phyloP scores from a whole-genome alignment of 2,113 vertebrate genomes.

The Takifugu bimaculatus region DNA sequence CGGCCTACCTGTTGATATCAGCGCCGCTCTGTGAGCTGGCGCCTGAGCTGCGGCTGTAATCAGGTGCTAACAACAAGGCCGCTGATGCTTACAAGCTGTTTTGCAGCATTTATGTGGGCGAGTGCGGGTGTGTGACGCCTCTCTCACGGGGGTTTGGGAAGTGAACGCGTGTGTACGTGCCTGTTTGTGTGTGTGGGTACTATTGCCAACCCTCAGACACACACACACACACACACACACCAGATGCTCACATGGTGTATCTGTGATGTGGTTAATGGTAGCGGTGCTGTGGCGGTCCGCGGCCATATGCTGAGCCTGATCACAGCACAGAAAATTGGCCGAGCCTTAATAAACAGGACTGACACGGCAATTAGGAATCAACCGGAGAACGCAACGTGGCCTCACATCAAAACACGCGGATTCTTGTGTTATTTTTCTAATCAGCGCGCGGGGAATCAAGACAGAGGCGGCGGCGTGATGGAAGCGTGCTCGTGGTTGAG shows the following conservation, averaged over 20 bases:
- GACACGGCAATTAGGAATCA: constrained; percentile 52
- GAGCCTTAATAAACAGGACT: constrained; percentile 53
- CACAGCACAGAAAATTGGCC: constrained; percentile 45
- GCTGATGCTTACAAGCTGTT: constrained; percentile 67
- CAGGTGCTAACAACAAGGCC: constrained; percentile 64
- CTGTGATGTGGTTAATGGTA: constrained; percentile 56
- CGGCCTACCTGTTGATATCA: constrained; percentile 39
- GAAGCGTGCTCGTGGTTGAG: neutral
- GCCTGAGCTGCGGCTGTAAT: constrained; percentile 58
- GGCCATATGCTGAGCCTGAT: constrained; percentile 65
- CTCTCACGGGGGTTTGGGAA: constrained; percentile 25
- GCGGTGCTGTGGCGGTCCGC: constrained; percentile 45
- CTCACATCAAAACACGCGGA: too few relatives aligned
- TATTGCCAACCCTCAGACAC: constrained; percentile 44
- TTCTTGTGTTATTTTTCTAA: too few relatives aligned
- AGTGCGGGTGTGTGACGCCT: constrained; percentile 12
- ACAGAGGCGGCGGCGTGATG: too few relatives aligned
- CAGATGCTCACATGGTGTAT: constrained; percentile 55
- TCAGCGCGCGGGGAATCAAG: too few relatives aligned
- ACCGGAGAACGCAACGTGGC: constrained; percentile 14
- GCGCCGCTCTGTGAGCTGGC: constrained; percentile 38
- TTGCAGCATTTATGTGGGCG: constrained; percentile 21
- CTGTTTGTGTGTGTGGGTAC: constrained; percentile 14
- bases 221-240: constrained; percentile 16
- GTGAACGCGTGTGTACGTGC: constrained; percentile 8